Evolutionary conservation across 2,797 vertebrate genomes (phyloP), one percentile per base, ranked within the genome.

Genomic region (Sibirionetta formosa): DNA sequence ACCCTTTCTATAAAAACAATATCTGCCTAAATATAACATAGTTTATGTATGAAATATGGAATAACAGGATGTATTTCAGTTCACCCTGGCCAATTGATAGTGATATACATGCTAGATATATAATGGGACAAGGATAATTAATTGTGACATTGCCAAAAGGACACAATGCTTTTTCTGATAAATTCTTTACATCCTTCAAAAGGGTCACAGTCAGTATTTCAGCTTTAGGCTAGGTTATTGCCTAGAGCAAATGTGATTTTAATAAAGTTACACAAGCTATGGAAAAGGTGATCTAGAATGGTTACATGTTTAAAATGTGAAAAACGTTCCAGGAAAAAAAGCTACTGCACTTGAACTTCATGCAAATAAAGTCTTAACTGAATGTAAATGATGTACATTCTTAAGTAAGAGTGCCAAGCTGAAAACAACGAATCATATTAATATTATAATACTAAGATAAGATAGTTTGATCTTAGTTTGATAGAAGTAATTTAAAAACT

Each of bases 321-420:
- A 92, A 96, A 96, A 70, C 7, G 14, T 77, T 80, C 27, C 73
- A 92, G 72, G 68, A 81, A 93, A 97, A 97, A 88, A 80, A 91
- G 82, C 73, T 94, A 64, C 78, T 89, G 56, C 20, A 60, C 68
- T 94, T 95, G 86, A 96, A 93, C 31, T 63, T 88, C 42, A 82
- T 91, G 75, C 75, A 97, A 93, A 91, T 91, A 71, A 93, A 94
- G 53, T 73, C 61, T 90, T 94, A 82, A 71, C 86, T 95, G 83
- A 86, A 93, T 75, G 83, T 50, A 93, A 86, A 96, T 88, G 2
- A 86, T 56, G n/a, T 44, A 65, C 78, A 18, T 51, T 77, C 61
- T 60, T 69, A 35, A 92, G 75, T 48, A 78, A 80, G 64, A 57
- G 27, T 71, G 36, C 82, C 65, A 80, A 82, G 61, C 36, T 90